Conservation (phyloP, 1,140 invertebrate genomes). For the Vollenhovia emeryi region DNA sequence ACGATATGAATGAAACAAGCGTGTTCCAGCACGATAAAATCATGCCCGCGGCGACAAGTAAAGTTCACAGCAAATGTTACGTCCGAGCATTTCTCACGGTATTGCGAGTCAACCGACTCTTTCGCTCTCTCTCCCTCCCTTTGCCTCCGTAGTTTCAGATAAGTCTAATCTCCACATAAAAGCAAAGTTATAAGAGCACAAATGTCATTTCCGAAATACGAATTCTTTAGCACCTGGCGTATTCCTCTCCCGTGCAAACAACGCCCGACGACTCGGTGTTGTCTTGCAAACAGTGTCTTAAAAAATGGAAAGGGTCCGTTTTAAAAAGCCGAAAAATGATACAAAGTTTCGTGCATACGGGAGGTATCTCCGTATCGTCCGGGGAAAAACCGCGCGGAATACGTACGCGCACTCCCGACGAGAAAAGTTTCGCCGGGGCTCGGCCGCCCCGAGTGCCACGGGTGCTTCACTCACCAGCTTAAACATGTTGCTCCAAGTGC, state of each 20-base stretch:
- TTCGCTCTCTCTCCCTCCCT: not conserved
- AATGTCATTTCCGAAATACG: conserved; percentile 16
- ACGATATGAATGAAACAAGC: conserved; percentile 54
- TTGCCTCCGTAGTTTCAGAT: not conserved
- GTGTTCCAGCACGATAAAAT: conserved; percentile 46
- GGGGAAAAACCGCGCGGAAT: not conserved
- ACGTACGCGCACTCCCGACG: not conserved
- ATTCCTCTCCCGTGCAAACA: no score
- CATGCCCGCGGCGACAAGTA: conserved; percentile 51
- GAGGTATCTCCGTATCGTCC: not conserved
- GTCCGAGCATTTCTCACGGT: conserved; percentile 40
- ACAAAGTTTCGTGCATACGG: not conserved
- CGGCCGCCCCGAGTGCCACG: not conserved
- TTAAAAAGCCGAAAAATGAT: not conserved
- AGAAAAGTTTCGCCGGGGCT: not conserved
- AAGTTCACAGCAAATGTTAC: conserved; percentile 60
- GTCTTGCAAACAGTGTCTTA: not conserved
- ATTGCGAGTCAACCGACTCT: conserved; percentile 20
- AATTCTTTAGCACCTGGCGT: not conserved
- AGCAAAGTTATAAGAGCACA: conserved; percentile 3
- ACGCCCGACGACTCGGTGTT: not conserved
- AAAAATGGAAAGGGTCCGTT: not conserved
- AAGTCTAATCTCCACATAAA: conserved; percentile 31
- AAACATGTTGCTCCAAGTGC: conserved; percentile 78
- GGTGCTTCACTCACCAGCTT: conserved; percentile 80